Evolutionary conservation across 2,797 vertebrate species (phyloP).

Genomic region (Psittacula derbiana): DNA sequence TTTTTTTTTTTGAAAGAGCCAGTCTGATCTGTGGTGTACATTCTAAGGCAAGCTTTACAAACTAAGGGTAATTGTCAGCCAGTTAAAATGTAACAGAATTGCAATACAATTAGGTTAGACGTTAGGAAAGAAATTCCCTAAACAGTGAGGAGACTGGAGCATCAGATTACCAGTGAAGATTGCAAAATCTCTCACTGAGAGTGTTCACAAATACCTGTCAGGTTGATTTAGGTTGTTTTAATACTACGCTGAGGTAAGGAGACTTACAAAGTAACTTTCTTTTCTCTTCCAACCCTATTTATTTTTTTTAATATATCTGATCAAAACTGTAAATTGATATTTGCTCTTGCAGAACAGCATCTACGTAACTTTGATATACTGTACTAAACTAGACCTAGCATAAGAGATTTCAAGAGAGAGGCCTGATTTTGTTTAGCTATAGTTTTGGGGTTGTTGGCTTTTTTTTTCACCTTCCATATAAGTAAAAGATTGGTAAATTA

Average conservation of each 20-base stretch:
- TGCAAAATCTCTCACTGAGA: not conserved
- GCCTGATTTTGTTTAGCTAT: not conserved
- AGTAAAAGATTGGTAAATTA: not conserved
- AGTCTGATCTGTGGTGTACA: not conserved
- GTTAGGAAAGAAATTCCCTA: not conserved
- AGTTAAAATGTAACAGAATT: not conserved
- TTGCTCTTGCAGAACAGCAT: not conserved
- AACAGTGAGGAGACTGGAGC: not conserved
- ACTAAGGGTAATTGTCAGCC: not conserved
- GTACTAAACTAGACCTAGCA: not conserved
- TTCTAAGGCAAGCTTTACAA: not conserved
- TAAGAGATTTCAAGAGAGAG: not conserved
- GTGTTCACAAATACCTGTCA: not conserved
- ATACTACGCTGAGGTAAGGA: not conserved
- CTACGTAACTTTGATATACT: not conserved
- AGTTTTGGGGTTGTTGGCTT: not conserved
- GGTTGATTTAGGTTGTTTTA: not conserved
- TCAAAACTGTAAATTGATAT: not conserved
- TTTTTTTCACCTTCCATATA: not conserved
- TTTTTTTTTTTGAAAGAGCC: too few species aligned
- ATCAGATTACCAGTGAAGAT: not conserved
- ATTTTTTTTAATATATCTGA: not conserved
- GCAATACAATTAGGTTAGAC: not conserved
- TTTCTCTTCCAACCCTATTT: not conserved
- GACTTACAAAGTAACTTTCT: not conserved